Percentiles rank a stretch among this genome's conserved stretches.
Conservation (phyloP, 92 coral and sea anemone species). For the Siderastrea siderea region DNA sequence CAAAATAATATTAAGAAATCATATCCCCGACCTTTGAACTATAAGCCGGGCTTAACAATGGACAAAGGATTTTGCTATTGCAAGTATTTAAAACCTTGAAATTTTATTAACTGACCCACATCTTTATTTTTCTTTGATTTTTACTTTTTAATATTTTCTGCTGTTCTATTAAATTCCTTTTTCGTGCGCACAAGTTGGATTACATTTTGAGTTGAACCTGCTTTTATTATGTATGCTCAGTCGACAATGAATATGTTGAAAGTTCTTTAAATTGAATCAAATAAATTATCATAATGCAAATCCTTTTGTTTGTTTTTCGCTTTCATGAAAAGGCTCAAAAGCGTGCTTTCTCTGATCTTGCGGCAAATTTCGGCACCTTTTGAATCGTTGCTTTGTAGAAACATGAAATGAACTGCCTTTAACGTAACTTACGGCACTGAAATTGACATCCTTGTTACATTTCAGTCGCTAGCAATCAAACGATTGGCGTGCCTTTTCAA, state of each 20-base stretch:
- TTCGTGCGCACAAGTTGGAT: background rate
- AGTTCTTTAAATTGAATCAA: background rate
- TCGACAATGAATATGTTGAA: background rate
- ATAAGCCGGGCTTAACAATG: background rate
- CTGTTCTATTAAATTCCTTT: background rate
- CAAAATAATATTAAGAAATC: too few relatives aligned
- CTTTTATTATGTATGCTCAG: background rate
- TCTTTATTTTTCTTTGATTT: background rate
- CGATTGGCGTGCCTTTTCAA: background rate
- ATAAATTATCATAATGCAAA: conserved; percentile 18
- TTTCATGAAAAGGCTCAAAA: background rate
- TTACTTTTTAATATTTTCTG: background rate
- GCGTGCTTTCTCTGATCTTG: background rate
- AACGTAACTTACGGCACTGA: background rate
- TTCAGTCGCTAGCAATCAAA: background rate
- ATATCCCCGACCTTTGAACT: too few relatives aligned
- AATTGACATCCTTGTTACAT: conserved; percentile 8
- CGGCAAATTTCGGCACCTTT: background rate
- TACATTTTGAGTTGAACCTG: background rate
- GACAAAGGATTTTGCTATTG: background rate
- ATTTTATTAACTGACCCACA: background rate
- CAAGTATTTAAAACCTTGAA: background rate
- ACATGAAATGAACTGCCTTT: background rate
- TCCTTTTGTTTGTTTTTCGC: conserved; percentile 7
- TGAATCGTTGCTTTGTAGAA: background rate